Evolutionary conservation across 2,888 invertebrate genomes (phyloP).

Genomic region (Napeogenes inachia): DNA sequence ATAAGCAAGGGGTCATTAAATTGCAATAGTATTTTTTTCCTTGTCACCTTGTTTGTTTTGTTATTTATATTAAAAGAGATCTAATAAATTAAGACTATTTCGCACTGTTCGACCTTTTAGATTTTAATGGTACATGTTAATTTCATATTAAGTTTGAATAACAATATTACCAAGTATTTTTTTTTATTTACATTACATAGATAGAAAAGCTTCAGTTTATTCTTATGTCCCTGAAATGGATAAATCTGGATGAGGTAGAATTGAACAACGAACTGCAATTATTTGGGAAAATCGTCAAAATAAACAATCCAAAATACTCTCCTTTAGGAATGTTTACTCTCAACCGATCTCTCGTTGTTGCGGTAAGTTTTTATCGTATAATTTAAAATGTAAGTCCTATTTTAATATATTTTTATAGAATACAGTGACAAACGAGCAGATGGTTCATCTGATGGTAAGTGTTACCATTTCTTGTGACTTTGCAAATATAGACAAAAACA

Average conservation of each 20-base stretch:
- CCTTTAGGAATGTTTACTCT: conserved; percentile 17
- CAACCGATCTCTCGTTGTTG: conserved; percentile 7
- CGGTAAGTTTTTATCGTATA: conserved; percentile 8
- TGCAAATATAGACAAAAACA: too few relatives aligned
- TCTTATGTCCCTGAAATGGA: not conserved
- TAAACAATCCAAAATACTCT: conserved; percentile 9
- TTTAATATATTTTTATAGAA: not conserved
- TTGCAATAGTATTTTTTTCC: too few relatives aligned
- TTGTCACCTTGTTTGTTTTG: too few relatives aligned
- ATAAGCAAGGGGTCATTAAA: too few relatives aligned
- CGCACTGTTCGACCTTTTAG: too few relatives aligned
- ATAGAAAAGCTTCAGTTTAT: not conserved
- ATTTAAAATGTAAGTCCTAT: not conserved
- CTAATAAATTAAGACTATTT: too few relatives aligned
- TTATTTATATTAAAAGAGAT: too few relatives aligned
- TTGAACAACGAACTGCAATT: conserved; percentile 16
- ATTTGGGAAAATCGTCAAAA: conserved; percentile 10
- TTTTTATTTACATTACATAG: not conserved
- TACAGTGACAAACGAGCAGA: not conserved
- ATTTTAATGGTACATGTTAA: too few relatives aligned
- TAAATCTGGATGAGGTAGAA: not conserved
- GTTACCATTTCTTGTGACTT: too few relatives aligned
- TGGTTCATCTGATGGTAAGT: too few relatives aligned
- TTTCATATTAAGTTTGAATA: too few relatives aligned
- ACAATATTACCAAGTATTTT: too few relatives aligned